These are phyloP conservation scores for Clarias macrocephalus DNA, from an alignment of 2,113 vertebrate species.

Conservation along the genomic window DNA sequence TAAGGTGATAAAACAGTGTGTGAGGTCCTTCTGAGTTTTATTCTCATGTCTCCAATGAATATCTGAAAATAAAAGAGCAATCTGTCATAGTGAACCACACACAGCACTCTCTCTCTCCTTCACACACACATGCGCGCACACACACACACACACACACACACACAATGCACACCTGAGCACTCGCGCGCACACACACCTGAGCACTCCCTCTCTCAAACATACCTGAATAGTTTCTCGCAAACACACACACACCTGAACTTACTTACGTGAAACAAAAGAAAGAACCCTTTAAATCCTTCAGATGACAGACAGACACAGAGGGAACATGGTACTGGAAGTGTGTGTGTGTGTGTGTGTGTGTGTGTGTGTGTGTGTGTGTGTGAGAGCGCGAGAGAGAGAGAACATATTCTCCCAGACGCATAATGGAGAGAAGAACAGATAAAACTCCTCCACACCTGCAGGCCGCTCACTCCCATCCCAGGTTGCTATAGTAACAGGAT, in stretches of 20 bases:
- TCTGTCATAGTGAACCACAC: neutral
- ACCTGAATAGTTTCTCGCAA: neutral
- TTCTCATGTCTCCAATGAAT: neutral
- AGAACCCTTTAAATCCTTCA: neutral
- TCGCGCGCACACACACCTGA: neutral
- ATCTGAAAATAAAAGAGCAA: neutral
- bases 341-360: too few relatives aligned
- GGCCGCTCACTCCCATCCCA: neutral
- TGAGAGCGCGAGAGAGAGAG: neutral
- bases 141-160: neutral
- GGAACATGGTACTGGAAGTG: neutral
- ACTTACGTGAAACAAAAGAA: neutral
- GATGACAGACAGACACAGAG: neutral
- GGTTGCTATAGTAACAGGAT: slow-evolving; percentile 47
- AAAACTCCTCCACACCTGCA: slow-evolving; percentile 6
- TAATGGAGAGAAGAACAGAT: neutral
- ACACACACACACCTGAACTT: too few relatives aligned
- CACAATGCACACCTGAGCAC: neutral
- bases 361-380: too few relatives aligned
- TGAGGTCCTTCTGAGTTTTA: neutral
- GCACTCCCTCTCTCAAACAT: neutral
- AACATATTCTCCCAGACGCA: slow-evolving; percentile 28
- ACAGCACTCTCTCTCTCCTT: too few relatives aligned
- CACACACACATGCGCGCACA: neutral
- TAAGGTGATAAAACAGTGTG: neutral